Evolutionary conservation across 2,888 invertebrate species (phyloP).

Genomic region (Heliothis peltigera): DNA sequence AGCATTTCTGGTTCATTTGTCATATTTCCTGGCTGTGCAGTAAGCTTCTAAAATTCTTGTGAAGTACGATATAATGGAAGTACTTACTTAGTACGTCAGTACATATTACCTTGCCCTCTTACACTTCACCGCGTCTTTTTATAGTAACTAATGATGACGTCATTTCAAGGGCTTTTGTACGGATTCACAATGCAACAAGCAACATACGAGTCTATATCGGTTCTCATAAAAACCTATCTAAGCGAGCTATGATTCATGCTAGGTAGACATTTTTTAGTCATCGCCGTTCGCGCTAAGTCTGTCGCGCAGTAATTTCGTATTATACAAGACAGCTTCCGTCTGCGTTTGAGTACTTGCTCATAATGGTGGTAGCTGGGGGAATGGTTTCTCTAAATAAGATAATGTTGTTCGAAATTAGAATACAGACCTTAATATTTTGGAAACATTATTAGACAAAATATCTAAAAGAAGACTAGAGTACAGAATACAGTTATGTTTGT

Average conservation of each 20-base stretch:
- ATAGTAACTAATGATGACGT: not conserved
- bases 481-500: too few species aligned
- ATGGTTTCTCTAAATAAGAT: not conserved
- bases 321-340: slow-evolving; percentile 15
- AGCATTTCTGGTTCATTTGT: too few species aligned
- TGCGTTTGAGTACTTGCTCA: slow-evolving; percentile 10
- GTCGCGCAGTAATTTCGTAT: slow-evolving; percentile 6
- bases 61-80: too few species aligned
- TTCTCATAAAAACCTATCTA: slow-evolving; percentile 2
- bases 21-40: too few species aligned
- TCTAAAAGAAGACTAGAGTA: too few species aligned
- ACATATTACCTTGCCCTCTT: too few species aligned
- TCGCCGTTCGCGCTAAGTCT: slow-evolving; percentile 18
- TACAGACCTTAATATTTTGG: too few species aligned
- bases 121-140: too few species aligned
- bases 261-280: slow-evolving; percentile 29
- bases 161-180: slow-evolving; percentile 1
- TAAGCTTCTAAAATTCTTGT: too few species aligned
- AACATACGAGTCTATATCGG: slow-evolving; percentile 1
- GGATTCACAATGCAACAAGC: slow-evolving; percentile 1
- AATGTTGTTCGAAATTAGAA: too few species aligned
- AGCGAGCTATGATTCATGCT: slow-evolving; percentile 28
- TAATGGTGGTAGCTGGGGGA: not conserved
- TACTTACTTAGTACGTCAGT: too few species aligned
- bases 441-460: too few species aligned